Conservation (phyloP, 1,140 invertebrate genomes). For the Panagrolaimus sp. region DNA sequence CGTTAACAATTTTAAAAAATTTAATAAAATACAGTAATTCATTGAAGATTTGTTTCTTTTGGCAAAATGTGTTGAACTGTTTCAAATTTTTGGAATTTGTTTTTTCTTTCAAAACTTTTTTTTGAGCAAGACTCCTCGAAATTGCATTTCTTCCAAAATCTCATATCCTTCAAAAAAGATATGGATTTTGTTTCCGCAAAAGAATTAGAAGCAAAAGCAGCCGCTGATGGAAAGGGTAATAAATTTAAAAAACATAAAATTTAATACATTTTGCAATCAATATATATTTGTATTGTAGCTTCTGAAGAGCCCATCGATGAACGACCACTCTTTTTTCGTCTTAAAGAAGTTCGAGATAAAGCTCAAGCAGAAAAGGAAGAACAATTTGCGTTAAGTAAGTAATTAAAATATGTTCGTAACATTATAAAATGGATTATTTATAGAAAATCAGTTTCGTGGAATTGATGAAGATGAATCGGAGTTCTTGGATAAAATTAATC, state of each 20-base stretch:
- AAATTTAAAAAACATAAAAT: slow-evolving; percentile 11
- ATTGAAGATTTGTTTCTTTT: too few relatives aligned
- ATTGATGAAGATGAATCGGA: slow-evolving; percentile 42
- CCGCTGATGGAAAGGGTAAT: background rate
- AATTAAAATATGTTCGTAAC: too few relatives aligned
- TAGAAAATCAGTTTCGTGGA: slow-evolving; percentile 41
- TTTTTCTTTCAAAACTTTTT: background rate
- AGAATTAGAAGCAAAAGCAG: slow-evolving; percentile 23
- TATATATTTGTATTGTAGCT: too few relatives aligned
- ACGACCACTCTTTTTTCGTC: slow-evolving; percentile 76
- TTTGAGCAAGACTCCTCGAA: background rate
- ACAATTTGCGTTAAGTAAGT: slow-evolving; percentile 80
- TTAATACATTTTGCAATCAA: too few relatives aligned
- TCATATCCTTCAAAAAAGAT: background rate
- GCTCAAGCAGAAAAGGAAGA: slow-evolving; percentile 89
- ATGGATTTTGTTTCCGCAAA: slow-evolving; percentile 51
- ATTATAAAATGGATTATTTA: slow-evolving; percentile 12
- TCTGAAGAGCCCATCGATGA: background rate
- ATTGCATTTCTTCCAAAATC: background rate
- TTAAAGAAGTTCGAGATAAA: slow-evolving; percentile 83
- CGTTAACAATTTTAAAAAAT: too few relatives aligned
- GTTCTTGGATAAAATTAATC: slow-evolving; percentile 29
- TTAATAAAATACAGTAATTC: too few relatives aligned
- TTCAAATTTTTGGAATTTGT: background rate
- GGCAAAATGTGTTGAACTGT: background rate